A percentile compares a stretch with the other conserved stretches of the same genome.
Conservation (phyloP, 2,113 vertebrate genomes). For the Chionis minor region DNA sequence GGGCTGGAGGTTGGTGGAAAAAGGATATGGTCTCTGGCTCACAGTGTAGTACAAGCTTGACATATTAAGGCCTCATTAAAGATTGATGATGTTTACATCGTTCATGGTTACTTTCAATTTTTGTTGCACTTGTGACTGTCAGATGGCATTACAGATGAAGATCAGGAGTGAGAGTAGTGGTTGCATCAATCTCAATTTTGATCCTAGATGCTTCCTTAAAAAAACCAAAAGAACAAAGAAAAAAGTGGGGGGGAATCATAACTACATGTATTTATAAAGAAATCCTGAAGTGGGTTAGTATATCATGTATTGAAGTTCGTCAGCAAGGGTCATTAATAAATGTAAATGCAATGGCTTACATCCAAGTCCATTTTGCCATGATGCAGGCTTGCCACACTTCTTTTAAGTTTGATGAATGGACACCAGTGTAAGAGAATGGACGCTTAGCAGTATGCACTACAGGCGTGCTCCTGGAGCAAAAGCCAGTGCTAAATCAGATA, state of each 20-base stretch:
- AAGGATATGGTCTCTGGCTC: background rate
- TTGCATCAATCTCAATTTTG: background rate
- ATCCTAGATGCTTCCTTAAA: background rate
- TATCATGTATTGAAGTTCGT: background rate
- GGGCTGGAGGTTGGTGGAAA: background rate
- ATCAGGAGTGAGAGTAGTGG: background rate
- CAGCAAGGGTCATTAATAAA: background rate
- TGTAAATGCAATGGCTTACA: background rate
- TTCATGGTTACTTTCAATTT: constrained; percentile 18
- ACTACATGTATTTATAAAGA: background rate
- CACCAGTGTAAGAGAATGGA: background rate
- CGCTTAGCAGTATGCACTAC: background rate
- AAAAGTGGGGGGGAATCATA: background rate
- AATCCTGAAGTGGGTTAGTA: background rate
- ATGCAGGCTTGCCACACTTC: background rate
- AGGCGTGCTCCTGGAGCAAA: background rate
- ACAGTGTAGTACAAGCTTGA: background rate
- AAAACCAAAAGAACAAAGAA: background rate
- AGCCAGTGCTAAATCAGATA: background rate
- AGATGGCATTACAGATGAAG: constrained; percentile 4
- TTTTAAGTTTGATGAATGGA: background rate
- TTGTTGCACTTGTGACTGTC: constrained; percentile 6
- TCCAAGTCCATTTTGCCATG: background rate
- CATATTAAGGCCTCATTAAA: constrained; percentile 16
- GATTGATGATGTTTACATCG: constrained; percentile 1